A percentile compares a stretch with the other conserved stretches of the same genome.
phyloP scores from a whole-genome alignment of 2,797 vertebrate genomes.

The Diplodus puntazzo region DNA sequence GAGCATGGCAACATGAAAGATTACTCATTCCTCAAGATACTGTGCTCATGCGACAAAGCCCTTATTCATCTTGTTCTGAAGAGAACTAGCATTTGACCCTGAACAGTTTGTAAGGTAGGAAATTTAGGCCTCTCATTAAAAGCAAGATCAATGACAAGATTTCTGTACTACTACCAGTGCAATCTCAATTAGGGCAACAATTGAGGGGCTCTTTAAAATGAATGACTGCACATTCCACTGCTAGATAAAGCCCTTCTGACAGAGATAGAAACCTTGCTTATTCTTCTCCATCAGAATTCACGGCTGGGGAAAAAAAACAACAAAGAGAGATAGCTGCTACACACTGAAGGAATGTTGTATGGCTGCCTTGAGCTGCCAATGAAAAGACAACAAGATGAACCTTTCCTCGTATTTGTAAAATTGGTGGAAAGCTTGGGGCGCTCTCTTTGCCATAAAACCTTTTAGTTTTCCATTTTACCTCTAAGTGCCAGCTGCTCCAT shows the following conservation, averaged over 20 bases:
- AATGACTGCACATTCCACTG: conserved; percentile 62
- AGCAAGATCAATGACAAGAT: conserved; percentile 79
- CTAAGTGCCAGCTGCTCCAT: conserved; percentile 31
- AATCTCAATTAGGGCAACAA: conserved; percentile 76
- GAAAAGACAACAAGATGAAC: conserved; percentile 42
- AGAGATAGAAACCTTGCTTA: conserved; percentile 38
- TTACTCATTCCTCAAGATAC: conserved; percentile 71
- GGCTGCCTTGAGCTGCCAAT: conserved; percentile 49
- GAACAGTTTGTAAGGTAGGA: conserved; percentile 69
- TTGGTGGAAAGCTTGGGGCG: conserved; percentile 10
- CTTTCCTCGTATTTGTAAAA: conserved; percentile 42
- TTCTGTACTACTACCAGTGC: conserved; percentile 50
- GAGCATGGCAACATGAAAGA: conserved; percentile 71
- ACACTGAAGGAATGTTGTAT: conserved; percentile 45
- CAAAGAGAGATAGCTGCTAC: conserved; percentile 7
- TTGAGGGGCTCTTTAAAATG: conserved; percentile 70
- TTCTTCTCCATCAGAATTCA: conserved; percentile 42
- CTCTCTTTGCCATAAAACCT: conserved; percentile 22
- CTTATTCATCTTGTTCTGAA: conserved; percentile 71
- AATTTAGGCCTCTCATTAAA: conserved; percentile 83
- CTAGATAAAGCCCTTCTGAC: conserved; percentile 46
- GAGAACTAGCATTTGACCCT: conserved; percentile 71
- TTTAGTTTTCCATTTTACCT: conserved; percentile 32
- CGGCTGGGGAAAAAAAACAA: conserved; percentile 2
- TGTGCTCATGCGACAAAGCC: conserved; percentile 61